Percentiles rank a stretch among this genome's conserved stretches.
These are phyloP conservation scores for Crematogaster levior DNA, from an alignment of 2,888 invertebrate genomes.

Conservation along the genomic window DNA sequence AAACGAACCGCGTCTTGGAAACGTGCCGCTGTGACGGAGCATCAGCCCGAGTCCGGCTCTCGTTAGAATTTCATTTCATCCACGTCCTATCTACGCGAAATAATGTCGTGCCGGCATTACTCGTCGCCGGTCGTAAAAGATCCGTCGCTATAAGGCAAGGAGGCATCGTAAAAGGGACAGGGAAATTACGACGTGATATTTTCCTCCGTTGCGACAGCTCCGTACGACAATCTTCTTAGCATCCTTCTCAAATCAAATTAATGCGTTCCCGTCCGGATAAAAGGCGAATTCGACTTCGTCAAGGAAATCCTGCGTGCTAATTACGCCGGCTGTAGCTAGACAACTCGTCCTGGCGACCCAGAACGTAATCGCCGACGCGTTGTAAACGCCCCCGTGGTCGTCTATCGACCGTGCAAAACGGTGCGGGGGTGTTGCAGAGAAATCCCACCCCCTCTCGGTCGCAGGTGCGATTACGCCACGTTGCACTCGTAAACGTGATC, in stretches of 20 bases:
- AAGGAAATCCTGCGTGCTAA: background rate
- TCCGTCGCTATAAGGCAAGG: background rate
- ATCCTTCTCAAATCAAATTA: background rate
- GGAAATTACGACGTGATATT: conserved; percentile 35
- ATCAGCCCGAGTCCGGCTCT: conserved; percentile 4
- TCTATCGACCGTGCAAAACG: conserved; percentile 41
- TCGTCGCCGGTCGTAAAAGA: conserved; percentile 36
- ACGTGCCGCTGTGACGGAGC: background rate
- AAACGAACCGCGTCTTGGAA: background rate
- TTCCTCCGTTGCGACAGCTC: background rate
- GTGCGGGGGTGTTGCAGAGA: conserved; percentile 36
- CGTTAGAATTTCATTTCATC: conserved; percentile 59
- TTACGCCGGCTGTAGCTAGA: background rate
- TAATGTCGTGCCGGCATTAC: conserved; percentile 2
- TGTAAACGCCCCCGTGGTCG: conserved; percentile 22
- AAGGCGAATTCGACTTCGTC: background rate
- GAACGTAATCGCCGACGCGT: conserved; percentile 4
- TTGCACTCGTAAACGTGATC: conserved; percentile 49
- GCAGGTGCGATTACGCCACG: conserved; percentile 56
- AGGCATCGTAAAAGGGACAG: conserved; percentile 41
- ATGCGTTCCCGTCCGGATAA: conserved; percentile 16
- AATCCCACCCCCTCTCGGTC: conserved; percentile 30
- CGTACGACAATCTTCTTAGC: background rate
- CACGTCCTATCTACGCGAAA: conserved; percentile 34
- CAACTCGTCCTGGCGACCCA: background rate